phyloP scores from a whole-genome alignment of 2,797 vertebrate genomes.

The Myiotriccus ornatus region DNA sequence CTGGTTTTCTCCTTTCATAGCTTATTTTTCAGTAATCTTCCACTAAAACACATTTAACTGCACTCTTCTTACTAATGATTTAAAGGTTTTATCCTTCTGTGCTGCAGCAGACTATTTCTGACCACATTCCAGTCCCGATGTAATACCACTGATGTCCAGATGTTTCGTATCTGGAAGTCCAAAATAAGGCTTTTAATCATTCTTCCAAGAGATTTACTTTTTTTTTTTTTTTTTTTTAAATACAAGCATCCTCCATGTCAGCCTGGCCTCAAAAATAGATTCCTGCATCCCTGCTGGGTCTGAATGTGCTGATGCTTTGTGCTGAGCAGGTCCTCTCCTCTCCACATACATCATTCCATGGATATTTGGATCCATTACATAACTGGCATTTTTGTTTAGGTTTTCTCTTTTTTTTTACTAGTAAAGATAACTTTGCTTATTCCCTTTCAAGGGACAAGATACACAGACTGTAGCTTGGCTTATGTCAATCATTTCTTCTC shows the following conservation, averaged over 20 bases:
- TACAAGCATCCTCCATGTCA: neutral
- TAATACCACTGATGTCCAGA: neutral
- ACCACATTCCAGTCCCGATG: neutral
- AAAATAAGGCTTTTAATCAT: neutral
- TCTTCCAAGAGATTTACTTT: neutral
- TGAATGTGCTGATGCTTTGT: neutral
- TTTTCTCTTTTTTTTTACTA: neutral
- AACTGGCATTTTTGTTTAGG: neutral
- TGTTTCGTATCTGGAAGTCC: neutral
- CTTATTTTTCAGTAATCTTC: neutral
- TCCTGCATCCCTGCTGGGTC: neutral
- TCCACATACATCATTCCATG: neutral
- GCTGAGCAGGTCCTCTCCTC: neutral
- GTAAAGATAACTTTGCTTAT: neutral
- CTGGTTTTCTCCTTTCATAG: neutral
- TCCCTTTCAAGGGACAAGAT: neutral
- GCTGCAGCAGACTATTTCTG: neutral
- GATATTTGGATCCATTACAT: fast-evolving
- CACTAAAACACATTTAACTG: neutral
- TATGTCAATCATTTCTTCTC: neutral
- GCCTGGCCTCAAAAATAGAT: neutral
- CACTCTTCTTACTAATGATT: neutral
- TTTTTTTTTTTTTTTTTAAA: neutral
- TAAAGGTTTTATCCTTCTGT: neutral
- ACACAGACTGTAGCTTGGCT: neutral